Base-by-base conservation (phyloP, 2,113 vertebrate species). In the Aviceda subcristata region DNA sequence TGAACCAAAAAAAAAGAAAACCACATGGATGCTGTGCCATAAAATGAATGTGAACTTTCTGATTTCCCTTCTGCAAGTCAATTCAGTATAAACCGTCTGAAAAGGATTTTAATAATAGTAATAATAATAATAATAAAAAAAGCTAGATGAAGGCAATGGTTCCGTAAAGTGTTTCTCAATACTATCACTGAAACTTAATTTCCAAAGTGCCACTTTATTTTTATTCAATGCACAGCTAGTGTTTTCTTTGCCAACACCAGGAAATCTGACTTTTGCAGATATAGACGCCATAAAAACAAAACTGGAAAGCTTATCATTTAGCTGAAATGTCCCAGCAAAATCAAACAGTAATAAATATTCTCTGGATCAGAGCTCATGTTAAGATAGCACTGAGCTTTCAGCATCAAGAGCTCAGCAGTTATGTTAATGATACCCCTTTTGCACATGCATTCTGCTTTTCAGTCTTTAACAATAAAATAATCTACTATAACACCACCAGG, bases 81-180 rank as follows among this genome's bases (percentile, higher is more conserved):
- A 39, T 57, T 46, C 80, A n/a, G 16, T 71, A 51, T 34, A 86
- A 90, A 43, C 12, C 22, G 34, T 20, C 50, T 41, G 32, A 86
- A 90, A 83, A 79, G 38, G 50, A 83, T 86, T 81, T 88, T 86
- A 88, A 86, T 76, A 76, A 75, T 41, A 90, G 60, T 36, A 73
- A 38, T 88, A 82, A 71, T 69, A 86, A 83, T 69, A 39, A 60
- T 73, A 76, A 86, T 45, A 79, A 85, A 86, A 79, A 85, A 86
- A 86, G 39, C 27, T 46, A 86, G 43, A 80, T 21, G 66, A 90
- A 92, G 73, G 75, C 21, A 94, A 73, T 32, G 6, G n/a, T 66
- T 93, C 67, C 77, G 23, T 57, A 46, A 93, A 69, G n/a, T 30
- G 71, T 76, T 93, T 93, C 90, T 90, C 92, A 96, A 57, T 76